phyloP scores from a whole-genome alignment of 1,140 invertebrate genomes.

The Polypedilum pembai region DNA sequence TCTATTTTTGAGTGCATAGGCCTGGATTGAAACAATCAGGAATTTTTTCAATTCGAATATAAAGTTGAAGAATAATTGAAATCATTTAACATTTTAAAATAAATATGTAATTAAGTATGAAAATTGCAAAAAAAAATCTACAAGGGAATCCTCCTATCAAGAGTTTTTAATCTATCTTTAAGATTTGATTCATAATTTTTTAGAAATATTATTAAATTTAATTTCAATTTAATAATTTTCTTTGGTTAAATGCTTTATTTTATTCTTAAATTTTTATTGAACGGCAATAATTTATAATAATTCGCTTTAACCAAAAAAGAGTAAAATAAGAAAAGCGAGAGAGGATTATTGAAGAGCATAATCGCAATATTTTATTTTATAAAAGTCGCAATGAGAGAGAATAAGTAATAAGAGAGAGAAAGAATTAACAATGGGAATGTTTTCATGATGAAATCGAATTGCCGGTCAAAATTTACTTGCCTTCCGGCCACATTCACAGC shows the following conservation, averaged over 20 bases:
- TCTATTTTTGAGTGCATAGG: no score
- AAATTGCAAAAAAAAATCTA: no score
- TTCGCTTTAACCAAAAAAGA: background rate
- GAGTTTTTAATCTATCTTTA: no score
- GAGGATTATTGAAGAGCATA: background rate
- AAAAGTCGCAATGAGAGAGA: background rate
- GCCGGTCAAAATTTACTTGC: conserved; percentile 20
- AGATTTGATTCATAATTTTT: no score
- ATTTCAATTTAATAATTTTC: background rate
- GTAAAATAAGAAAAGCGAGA: background rate
- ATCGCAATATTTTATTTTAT: conserved; percentile 27
- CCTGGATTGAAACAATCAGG: no score
- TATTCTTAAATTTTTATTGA: background rate
- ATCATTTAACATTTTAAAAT: no score
- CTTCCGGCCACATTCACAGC: conserved; percentile 27
- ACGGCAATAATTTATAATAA: no score
- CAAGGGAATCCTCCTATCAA: no score
- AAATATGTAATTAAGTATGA: no score
- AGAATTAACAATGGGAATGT: conserved; percentile 27
- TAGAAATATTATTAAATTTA: no score
- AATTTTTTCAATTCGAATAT: no score
- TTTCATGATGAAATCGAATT: conserved; percentile 28
- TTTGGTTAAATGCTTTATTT: background rate
- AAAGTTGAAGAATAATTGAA: no score
- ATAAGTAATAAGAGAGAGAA: background rate